phyloP scores from a whole-genome alignment of 1,140 invertebrate species.

The Stenopsyche tienmushanensis region DNA sequence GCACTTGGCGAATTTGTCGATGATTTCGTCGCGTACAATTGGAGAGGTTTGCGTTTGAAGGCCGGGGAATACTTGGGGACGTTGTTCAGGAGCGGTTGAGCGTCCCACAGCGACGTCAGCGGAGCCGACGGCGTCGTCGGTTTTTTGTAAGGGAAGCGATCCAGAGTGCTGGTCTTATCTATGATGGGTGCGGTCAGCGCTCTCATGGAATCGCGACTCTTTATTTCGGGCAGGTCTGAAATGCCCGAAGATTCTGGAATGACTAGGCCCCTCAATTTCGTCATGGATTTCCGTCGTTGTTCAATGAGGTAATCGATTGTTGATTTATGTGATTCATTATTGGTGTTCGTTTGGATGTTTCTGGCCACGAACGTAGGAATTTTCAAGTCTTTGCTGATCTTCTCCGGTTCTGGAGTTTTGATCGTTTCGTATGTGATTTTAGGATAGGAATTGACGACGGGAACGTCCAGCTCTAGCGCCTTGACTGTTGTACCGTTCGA shows the following conservation, averaged over 20 bases:
- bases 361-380: background rate
- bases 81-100: constrained; percentile 52
- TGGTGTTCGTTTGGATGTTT: constrained; percentile 37
- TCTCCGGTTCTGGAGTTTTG: background rate
- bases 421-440: background rate
- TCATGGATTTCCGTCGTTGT: constrained; percentile 75
- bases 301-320: constrained; percentile 71
- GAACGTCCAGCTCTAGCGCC: background rate
- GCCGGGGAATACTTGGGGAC: constrained; percentile 82
- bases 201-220: constrained; percentile 58
- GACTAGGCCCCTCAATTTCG: constrained; percentile 80
- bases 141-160: constrained; percentile 43
- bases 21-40: constrained; percentile 58
- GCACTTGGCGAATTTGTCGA: constrained; percentile 13
- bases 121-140: constrained; percentile 22
- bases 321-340: constrained; percentile 52
- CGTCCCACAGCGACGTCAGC: constrained; percentile 54
- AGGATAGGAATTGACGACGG: background rate
- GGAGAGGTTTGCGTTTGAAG: constrained; percentile 74
- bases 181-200: constrained; percentile 31
- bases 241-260: constrained; percentile 75
- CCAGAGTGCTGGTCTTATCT: constrained; percentile 44
- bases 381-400: constrained; percentile 24
- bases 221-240: constrained; percentile 72
- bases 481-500: constrained; percentile 11